Base-by-base conservation (phyloP, 2,113 vertebrate genomes). In the Mobula birostris region DNA sequence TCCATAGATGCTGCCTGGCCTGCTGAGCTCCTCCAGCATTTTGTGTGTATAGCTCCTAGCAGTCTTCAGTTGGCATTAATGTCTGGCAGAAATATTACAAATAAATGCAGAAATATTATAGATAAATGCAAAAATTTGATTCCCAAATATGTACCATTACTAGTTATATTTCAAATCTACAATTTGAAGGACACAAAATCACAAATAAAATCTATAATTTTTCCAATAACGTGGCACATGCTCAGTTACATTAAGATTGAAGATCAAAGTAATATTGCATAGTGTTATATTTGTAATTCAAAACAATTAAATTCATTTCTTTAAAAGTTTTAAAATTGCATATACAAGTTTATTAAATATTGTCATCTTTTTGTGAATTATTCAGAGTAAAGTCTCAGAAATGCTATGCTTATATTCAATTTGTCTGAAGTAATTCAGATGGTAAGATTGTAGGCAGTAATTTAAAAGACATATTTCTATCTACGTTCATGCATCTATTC, bases 371-470 rank as follows among this genome's bases (percentile, higher is more conserved):
- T 27, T 48, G 19, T 19, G 74, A 32, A 36, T 76, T 93, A 93
- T 74, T 93, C 88, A 91, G 70, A 93, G 91, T 36, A 40, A 93
- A 93, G 32, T 72, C 40, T 32, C 32, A 76, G 36, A 93, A 93
- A 68, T 90, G 85, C 85, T 90, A n/a, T 76, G 61, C 68, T 36
- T 32, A 74, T 40, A 74, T 66, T 40, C 29, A 93, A 74, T 21
- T 93, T 74, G 21, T 56, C 11, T 36, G 5, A 74, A 56, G 27
- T 48, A 17, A 17, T 76, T 93, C 19, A 56, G 21, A 74, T 36
- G 8, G n/a, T 6, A 68, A 87, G 1, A 27, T 12, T 76, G 61
- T 56, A 29, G 36, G 36, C 36, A 74, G 68, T 74, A 7, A 93
- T 74, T 74, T 48, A 74, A 32, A 66, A 66, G 63, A 63, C 29